Base-by-base conservation (phyloP, 2,888 invertebrate species). In the Beris chalybata region DNA sequence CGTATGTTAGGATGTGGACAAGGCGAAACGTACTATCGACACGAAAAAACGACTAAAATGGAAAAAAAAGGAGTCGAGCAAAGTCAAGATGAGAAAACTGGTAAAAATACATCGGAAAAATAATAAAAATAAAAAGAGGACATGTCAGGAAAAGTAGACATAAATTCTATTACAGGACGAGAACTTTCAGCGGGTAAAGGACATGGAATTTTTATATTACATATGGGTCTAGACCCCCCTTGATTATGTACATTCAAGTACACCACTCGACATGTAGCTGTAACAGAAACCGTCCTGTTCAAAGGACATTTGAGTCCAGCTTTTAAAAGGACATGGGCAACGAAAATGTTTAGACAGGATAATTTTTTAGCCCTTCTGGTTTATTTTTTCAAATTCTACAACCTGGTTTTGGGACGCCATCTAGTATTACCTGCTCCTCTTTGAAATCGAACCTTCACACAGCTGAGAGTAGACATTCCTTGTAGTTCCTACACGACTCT, bases 191-290 rank as follows among this genome's bases (percentile, higher is more conserved):
- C 15, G 38, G n/a, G 50, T 50, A 56, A 61, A 63, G 52, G 57
- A 66, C 57, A 63, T 61, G 65, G 65, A 68, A 68, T 66, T 68
- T 68, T 66, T 68, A 68, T 68, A 68, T 68, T 68, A 63, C 68
- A 47, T 45, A 61, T 43, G 57, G 61, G 63, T 65, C 57, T 52
- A 57, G 53, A 58, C 58, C 53, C 58, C 53, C 58, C 53, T 50
- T 52, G 38, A 9, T 5, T 38, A 38, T 38, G 5, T 38, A 22
- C 22, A 22, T 22, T 22, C 2, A 22, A 22, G 22, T 22, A 22
- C 22, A 22, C 22, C 22, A 22, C 22, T 22, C 22, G 22, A 22
- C 22, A 2, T 22, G 22, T 38, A 38, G 38, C 9, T 38, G 38
- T 38, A 38, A 38, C 38, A 38, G 38, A 22, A 22, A 22, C 22